Percentiles rank a stretch among this genome's conserved stretches.
phyloP scores from a whole-genome alignment of 2,888 invertebrate species.

The Eupeodes luniger region DNA sequence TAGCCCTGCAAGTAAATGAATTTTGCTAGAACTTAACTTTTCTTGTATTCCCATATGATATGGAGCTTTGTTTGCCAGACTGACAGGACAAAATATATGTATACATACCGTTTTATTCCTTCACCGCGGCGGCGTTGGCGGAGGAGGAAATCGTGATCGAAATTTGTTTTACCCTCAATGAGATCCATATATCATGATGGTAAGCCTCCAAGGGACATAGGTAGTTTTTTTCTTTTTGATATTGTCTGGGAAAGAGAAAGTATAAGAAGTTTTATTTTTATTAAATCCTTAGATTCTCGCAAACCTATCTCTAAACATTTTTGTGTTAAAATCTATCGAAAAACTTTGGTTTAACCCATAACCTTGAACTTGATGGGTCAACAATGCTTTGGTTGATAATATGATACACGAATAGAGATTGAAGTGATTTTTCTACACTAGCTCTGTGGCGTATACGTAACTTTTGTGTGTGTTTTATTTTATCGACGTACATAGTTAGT shows the following conservation, averaged over 20 bases:
- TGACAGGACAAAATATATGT: background rate
- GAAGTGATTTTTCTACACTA: conserved; percentile 35
- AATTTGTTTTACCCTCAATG: background rate
- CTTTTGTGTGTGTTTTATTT: conserved; percentile 13
- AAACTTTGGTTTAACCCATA: no score
- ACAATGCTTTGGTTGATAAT: background rate
- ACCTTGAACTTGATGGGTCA: conserved; percentile 34
- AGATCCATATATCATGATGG: conserved; percentile 30
- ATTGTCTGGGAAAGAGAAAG: background rate
- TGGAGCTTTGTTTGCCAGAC: conserved; percentile 19
- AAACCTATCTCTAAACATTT: no score
- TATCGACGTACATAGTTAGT: conserved; percentile 17
- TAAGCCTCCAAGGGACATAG: conserved; percentile 17
- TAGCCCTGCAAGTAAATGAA: conserved; percentile 8
- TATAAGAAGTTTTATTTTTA: background rate
- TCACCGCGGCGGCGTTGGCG: background rate
- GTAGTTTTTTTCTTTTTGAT: conserved; percentile 1
- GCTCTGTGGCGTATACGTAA: conserved; percentile 41
- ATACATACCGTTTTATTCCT: no score
- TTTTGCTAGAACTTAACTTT: background rate
- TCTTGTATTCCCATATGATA: conserved; percentile 1
- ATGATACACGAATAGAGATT: background rate
- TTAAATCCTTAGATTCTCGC: background rate
- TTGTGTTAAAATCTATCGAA: no score
- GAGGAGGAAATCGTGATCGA: conserved; percentile 24